A percentile compares a stretch with the other conserved stretches of the same genome.
These are phyloP conservation scores for Agelas oroides DNA, from an alignment of 37 sponge, comb jelly and placozoan genomes.

Conservation along the genomic window DNA sequence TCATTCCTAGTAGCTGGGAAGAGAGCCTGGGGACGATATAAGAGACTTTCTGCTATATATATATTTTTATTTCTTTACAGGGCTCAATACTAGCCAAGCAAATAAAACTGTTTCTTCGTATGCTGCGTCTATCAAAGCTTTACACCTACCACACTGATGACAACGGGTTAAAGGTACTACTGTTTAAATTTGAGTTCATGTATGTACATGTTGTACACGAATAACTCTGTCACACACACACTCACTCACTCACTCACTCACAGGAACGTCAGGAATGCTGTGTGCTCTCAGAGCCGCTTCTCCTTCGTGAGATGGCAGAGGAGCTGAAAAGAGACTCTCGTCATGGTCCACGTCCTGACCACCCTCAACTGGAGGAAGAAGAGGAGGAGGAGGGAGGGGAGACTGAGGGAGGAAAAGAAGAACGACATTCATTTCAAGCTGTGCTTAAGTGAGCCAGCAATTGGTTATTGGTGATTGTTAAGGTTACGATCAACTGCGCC, in stretches of 20 bases:
- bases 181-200: no score
- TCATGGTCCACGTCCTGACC: not conserved
- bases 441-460: conserved; percentile 53
- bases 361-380: not conserved
- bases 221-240: not conserved
- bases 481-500: no score
- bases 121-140: conserved; percentile 37
- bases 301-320: conserved; percentile 72
- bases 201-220: no score
- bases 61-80: not conserved
- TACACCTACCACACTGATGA: conserved; percentile 52
- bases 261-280: conserved; percentile 48
- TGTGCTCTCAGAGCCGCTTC: conserved; percentile 40
- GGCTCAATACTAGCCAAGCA: conserved; percentile 37
- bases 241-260: no score
- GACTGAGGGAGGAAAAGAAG: not conserved
- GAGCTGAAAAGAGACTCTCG: conserved; percentile 51
- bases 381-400: not conserved
- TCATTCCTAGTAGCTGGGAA: not conserved
- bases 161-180: conserved; percentile 37
- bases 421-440: conserved; percentile 40
- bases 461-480: no score
- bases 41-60: not conserved
- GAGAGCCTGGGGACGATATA: no score
- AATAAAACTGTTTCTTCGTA: conserved; percentile 64